Conservation (phyloP, 2,888 invertebrate genomes). For the Eudiplozoon nipponicum region DNA sequence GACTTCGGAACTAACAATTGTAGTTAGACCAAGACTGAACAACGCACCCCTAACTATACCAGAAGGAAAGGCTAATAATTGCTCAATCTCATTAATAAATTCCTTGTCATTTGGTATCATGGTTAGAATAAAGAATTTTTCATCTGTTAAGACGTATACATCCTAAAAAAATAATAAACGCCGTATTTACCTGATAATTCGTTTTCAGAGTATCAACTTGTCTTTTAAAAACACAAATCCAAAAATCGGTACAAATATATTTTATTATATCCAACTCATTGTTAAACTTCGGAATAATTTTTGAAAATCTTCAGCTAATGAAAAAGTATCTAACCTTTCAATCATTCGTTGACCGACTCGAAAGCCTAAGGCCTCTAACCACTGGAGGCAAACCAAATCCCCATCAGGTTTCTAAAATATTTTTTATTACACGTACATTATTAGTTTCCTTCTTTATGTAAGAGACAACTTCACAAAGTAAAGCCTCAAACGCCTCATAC, state of each 20-base stretch:
- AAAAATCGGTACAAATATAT: conserved; percentile 90
- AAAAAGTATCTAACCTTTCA: too few species aligned
- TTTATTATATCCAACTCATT: conserved; percentile 89
- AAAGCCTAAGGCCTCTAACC: too few species aligned
- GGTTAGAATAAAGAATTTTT: conserved; percentile 56
- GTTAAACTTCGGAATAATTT: conserved; percentile 65
- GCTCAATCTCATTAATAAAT: conserved; percentile 57
- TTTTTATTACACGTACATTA: too few species aligned
- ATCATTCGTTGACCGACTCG: too few species aligned
- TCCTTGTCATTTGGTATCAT: conserved; percentile 58
- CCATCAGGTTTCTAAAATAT: too few species aligned
- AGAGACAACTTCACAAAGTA: too few species aligned
- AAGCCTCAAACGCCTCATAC: too few species aligned
- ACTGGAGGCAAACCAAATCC: too few species aligned
- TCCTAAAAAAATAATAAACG: conserved; percentile 35
- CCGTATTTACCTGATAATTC: conserved; percentile 38
- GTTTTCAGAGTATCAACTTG: conserved; percentile 85
- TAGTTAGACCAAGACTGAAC: conserved; percentile 62
- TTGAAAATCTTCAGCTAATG: conserved; percentile 36
- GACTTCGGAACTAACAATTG: conserved; percentile 73
- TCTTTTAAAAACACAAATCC: conserved; percentile 83
- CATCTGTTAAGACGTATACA: conserved; percentile 81
- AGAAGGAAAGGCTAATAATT: conserved; percentile 49
- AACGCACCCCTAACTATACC: conserved; percentile 70
- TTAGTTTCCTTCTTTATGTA: too few species aligned